Evolutionary conservation across 1,140 invertebrate genomes (phyloP), one percentile per base, ranked within the genome.

Genomic region (Caenorhabditis remanei): DNA sequence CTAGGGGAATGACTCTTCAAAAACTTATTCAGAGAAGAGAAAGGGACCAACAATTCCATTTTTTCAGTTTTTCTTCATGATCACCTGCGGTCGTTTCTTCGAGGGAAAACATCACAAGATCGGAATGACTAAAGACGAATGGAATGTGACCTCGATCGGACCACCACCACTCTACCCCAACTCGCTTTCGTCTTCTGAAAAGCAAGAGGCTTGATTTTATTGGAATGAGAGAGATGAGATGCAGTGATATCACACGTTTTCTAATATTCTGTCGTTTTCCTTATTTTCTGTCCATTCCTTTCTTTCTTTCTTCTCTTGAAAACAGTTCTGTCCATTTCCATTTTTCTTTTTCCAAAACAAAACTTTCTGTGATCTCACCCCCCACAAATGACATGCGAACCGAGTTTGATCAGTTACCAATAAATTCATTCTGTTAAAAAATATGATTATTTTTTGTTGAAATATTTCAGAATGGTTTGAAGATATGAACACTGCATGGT

Each of bases 21-120:
- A 53, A 16, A 16, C 50, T 9, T 8, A 53, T 53, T 53, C 5
- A 53, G 16, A 11, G 16, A 53, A 13, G 9, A 53, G 11, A 53
- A 53, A 8, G 11, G 11, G 5, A 53, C 11, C 9, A 58, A 84
- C 14, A 6, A 16, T 9, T 19, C 46, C 13, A 4, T 4, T 1
- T 13, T 86, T 86, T 41, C 84, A 86, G 85, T 86, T 86, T 67
- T 86, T 86, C 85, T 86, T 86, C 85, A 55, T 86, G 65, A 8
- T 82, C 48, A 48, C 85, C 56, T 86, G 85, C 48, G 85, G 85
- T 4, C 85, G 85, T 3, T 58, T 58, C 19, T 85, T 65, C 61
- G 55, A 85, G 8, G 84, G 58, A 43, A 85, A 85, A 67, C 84
- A 55, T 41, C 24, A n/a, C 4, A 85, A 67, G 24, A 85, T 79